These are phyloP conservation scores for Sebastiscus tertius DNA, from an alignment of 2,797 vertebrate genomes.

Conservation along the genomic window DNA sequence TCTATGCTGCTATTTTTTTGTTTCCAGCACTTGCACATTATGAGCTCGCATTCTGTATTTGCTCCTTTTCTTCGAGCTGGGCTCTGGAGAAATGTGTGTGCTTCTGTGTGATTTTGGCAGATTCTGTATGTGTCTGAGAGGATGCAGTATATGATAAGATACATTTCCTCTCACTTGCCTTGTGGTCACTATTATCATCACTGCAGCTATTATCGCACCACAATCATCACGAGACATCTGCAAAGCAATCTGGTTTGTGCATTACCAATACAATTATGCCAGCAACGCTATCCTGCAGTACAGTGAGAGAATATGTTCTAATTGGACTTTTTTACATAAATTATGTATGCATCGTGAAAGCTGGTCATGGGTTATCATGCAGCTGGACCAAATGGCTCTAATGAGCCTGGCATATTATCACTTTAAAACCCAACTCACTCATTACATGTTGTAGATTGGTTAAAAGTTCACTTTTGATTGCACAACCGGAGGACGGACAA, in stretches of 20 bases:
- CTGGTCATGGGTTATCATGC: not conserved
- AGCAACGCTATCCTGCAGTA: not conserved
- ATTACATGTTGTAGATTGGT: not conserved
- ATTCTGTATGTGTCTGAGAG: constrained; percentile 4
- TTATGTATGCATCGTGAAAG: not conserved
- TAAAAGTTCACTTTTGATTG: not conserved
- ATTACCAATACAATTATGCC: not conserved
- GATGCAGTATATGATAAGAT: not conserved
- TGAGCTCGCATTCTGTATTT: not conserved
- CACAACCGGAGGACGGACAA: not conserved
- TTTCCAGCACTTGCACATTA: not conserved
- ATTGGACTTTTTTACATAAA: not conserved
- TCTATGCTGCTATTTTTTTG: not conserved
- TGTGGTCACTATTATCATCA: constrained; percentile 18
- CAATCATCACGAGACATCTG: constrained; percentile 23
- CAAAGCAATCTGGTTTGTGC: constrained; percentile 22
- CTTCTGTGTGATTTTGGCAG: not conserved
- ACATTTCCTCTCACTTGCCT: constrained; percentile 13
- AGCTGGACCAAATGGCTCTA: not conserved
- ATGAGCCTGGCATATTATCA: not conserved
- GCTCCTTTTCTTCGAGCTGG: not conserved
- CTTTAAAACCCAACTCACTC: not conserved
- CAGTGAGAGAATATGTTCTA: not conserved
- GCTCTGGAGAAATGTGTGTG: not conserved
- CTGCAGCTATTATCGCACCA: constrained; percentile 27